Conservation (phyloP, 1,140 invertebrate genomes). For the Aplysia californica region DNA sequence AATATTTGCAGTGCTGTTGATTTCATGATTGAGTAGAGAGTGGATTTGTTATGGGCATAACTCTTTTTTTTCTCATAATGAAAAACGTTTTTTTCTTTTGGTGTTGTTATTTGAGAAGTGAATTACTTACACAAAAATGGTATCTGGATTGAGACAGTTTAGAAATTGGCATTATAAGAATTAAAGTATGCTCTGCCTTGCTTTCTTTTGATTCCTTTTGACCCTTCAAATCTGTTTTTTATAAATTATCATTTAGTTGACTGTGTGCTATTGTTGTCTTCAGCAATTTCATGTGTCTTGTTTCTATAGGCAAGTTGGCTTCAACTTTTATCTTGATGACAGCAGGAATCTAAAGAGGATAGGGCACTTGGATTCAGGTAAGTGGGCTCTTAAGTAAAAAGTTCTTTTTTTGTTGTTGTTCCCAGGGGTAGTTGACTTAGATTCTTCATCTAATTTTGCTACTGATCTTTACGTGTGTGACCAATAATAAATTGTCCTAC, state of each 20-base stretch:
- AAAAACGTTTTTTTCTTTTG: no score
- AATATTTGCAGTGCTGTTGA: no score
- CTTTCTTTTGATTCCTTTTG: neutral
- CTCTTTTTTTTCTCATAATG: no score
- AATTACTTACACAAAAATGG: no score
- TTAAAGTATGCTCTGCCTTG: no score
- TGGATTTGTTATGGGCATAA: no score
- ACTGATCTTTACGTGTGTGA: neutral
- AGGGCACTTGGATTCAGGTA: conserved; percentile 22
- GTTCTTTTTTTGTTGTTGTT: neutral
- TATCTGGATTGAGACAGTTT: no score
- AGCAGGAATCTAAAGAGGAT: conserved; percentile 23
- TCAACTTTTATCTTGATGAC: conserved; percentile 8
- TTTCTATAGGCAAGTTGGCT: conserved; percentile 6
- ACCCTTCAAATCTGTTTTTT: neutral
- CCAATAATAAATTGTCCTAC: neutral
- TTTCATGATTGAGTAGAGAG: no score
- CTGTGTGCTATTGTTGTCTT: neutral
- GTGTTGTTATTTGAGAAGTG: no score
- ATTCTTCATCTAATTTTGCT: neutral
- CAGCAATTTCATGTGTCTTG: neutral
- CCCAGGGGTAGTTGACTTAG: neutral
- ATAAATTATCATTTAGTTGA: neutral
- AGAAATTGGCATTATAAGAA: no score
- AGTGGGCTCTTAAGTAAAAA: neutral